Base-by-base conservation (phyloP, 2,888 invertebrate genomes). In the Ormia ochracea region DNA sequence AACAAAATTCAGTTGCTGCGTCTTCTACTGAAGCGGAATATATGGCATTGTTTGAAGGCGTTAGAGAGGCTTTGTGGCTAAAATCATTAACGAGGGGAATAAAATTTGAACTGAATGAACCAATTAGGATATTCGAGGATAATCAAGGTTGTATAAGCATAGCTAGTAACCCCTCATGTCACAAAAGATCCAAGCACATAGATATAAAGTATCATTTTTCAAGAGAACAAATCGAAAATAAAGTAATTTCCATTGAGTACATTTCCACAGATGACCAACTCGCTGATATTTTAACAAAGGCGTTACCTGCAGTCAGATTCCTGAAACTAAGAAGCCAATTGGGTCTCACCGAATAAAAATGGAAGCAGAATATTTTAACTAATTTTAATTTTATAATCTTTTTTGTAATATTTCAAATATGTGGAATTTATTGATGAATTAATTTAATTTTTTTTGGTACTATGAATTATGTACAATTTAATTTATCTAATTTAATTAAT, bases 121-220 rank as follows among this genome's bases (percentile, higher is more conserved):
- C 69, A 28, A 66, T 69, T 33, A 59, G 38, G 31, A 61, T 82
- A 56, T 74, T 14, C 36, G 63, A 82, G 58, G 78, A 82, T 52
- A 82, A 81, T 28, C 78, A 78, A 14, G 77, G 82, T 31, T 82
- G 81, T 56, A 82, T 82, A 5, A 81, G 70, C 26, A 83, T 82
- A 33, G 81, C 78, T 4, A 82, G 72, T 69, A 79, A 75, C 43
- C 76, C 76, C 9, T 31, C 81, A 58, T 80, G 82, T 38, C 82
- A 82, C 41, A 81, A 81, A 59, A 23, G 81, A 43, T 50, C 70
- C 3, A 83, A 83, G 19, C 80, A 82, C 33, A 82, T 83, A 28
- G 80, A 82, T 77, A 81, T 83, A 17, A 83, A 79, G 50, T 76
- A 82, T 66, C 63, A 81, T 83, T 84, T 82, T 68, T 23, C 68